Conservation (phyloP, 2,797 vertebrate genomes). For the Alca torda region DNA sequence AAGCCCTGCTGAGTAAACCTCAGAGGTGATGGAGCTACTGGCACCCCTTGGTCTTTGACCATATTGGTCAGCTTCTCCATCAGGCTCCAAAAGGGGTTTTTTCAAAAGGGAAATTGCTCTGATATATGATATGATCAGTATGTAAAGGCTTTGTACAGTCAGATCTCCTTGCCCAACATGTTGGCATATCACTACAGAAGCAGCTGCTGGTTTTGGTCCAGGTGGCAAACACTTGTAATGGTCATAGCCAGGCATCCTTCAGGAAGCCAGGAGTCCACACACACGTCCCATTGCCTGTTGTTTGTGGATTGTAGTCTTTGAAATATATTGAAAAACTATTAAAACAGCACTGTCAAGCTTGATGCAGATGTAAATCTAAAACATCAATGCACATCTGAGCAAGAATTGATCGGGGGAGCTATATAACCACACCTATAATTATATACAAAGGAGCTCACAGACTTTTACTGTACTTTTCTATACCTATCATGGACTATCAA, state of each 20-base stretch:
- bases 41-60: background rate
- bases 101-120: background rate
- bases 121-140: background rate
- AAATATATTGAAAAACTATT: background rate
- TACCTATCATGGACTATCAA: background rate
- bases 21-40: background rate
- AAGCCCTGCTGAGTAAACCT: background rate
- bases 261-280: background rate
- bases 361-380: background rate
- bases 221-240: rapidly evolving
- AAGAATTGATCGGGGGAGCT: rapidly evolving
- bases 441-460: background rate
- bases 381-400: rapidly evolving
- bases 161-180: background rate
- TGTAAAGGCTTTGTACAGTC: background rate
- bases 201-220: background rate
- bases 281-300: rapidly evolving
- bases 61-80: background rate
- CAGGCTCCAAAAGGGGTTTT: background rate
- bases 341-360: background rate
- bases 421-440: background rate
- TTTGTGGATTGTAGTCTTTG: background rate
- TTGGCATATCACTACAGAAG: background rate
- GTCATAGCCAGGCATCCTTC: background rate
- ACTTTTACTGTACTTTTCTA: background rate